Evolutionary conservation across 1,140 invertebrate species (phyloP).

Genomic region (Drosophila willistoni): DNA sequence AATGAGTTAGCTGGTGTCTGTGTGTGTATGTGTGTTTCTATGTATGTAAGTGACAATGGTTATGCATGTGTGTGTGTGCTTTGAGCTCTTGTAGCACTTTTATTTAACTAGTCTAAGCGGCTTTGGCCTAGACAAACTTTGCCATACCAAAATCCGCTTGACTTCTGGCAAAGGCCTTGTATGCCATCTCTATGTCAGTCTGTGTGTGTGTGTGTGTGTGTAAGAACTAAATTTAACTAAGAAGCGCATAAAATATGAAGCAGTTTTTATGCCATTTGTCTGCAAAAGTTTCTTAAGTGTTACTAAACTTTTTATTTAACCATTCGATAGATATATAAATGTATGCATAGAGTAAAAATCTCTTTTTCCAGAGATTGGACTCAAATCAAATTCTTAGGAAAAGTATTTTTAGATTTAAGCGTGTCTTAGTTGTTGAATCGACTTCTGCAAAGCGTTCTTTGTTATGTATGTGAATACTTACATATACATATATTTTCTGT

Average conservation of each 20-base stretch:
- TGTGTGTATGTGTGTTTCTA: constrained; percentile 1
- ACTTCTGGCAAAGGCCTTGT: constrained; percentile 70
- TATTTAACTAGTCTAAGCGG: constrained; percentile 78
- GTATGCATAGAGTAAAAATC: not conserved
- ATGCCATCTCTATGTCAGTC: constrained; percentile 31
- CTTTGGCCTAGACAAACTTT: constrained; percentile 75
- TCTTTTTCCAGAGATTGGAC: too few relatives aligned
- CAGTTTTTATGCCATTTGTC: not conserved
- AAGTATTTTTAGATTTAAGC: too few relatives aligned
- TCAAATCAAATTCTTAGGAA: too few relatives aligned
- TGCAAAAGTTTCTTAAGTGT: constrained; percentile 3
- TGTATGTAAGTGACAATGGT: not conserved
- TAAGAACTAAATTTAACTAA: constrained; percentile 7
- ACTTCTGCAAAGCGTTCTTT: too few relatives aligned
- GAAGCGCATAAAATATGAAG: not conserved
- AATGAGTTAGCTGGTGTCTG: not conserved
- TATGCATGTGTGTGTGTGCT: constrained; percentile 20
- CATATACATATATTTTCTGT: too few relatives aligned
- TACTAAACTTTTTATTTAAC: constrained; percentile 12
- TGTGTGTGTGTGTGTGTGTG: constrained; percentile 7
- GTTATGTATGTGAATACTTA: too few relatives aligned
- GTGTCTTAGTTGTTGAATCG: too few relatives aligned
- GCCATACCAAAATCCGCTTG: constrained; percentile 66
- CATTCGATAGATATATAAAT: not conserved
- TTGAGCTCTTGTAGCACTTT: constrained; percentile 58